A percentile compares a stretch with the other conserved stretches of the same genome.
phyloP scores from a whole-genome alignment of 2,797 vertebrate species.

The Loriculus beryllinus region DNA sequence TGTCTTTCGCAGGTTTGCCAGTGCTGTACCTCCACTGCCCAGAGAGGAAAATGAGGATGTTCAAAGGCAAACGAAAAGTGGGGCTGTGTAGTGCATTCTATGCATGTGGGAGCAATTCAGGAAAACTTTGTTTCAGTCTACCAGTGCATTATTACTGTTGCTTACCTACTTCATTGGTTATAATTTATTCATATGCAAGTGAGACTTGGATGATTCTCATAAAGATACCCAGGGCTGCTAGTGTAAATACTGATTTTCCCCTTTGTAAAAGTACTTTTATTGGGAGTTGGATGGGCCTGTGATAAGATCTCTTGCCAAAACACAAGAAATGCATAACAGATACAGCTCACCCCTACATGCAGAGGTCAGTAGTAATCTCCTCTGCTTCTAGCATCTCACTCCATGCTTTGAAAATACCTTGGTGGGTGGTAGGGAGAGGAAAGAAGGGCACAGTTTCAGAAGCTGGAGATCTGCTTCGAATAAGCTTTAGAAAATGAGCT shows the following conservation, averaged over 20 bases:
- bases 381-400: not conserved
- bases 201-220: not conserved
- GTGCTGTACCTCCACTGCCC: not conserved
- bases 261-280: not conserved
- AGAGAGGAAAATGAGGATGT: not conserved
- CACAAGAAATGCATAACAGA: not conserved
- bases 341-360: fast-evolving
- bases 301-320: not conserved
- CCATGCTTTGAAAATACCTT: not conserved
- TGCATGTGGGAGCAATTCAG: not conserved
- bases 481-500: not conserved
- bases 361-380: not conserved
- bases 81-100: not conserved
- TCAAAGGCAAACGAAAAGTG: not conserved
- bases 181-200: not conserved
- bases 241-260: not conserved
- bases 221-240: not conserved
- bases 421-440: not conserved
- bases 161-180: not conserved
- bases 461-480: not conserved
- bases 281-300: not conserved
- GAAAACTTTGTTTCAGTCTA: not conserved
- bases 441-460: not conserved
- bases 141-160: not conserved
- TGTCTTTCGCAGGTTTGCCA: not conserved